phyloP scores from a whole-genome alignment of 2,113 vertebrate genomes.

The Oncorhynchus nerka region DNA sequence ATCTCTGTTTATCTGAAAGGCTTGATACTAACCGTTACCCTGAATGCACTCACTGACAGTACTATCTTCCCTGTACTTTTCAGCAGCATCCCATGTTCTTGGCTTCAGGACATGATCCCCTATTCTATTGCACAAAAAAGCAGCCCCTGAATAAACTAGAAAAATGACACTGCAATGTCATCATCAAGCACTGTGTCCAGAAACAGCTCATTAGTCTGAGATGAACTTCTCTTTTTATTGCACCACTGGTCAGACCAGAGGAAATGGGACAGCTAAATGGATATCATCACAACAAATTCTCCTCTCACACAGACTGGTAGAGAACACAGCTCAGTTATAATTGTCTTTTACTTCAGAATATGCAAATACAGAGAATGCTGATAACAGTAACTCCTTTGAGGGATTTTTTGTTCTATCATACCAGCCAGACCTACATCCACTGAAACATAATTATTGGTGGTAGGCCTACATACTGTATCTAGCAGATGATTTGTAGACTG shows the following conservation, averaged over 20 bases:
- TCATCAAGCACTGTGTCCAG: neutral
- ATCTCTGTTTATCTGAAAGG: neutral
- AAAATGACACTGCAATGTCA: conserved; percentile 21
- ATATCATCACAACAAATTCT: conserved; percentile 4
- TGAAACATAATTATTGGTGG: neutral
- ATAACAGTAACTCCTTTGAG: neutral
- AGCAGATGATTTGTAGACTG: too few relatives aligned
- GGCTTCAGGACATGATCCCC: neutral
- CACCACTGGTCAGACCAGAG: neutral
- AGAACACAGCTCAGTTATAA: neutral
- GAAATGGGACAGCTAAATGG: conserved; percentile 24
- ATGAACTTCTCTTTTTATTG: conserved; percentile 4
- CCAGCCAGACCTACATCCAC: neutral
- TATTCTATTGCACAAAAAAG: conserved; percentile 6
- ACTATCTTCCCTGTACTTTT: too few relatives aligned
- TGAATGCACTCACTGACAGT: too few relatives aligned
- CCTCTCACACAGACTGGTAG: neutral
- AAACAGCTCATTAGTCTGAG: conserved; percentile 10
- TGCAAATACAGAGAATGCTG: neutral
- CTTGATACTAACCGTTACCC: too few relatives aligned
- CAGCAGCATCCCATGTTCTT: too few relatives aligned
- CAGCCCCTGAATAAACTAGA: conserved; percentile 4
- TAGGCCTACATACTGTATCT: too few relatives aligned
- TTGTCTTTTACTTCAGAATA: neutral
- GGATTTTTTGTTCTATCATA: neutral